Conservation (phyloP, 2,797 vertebrate species). For the Sparus aurata region DNA sequence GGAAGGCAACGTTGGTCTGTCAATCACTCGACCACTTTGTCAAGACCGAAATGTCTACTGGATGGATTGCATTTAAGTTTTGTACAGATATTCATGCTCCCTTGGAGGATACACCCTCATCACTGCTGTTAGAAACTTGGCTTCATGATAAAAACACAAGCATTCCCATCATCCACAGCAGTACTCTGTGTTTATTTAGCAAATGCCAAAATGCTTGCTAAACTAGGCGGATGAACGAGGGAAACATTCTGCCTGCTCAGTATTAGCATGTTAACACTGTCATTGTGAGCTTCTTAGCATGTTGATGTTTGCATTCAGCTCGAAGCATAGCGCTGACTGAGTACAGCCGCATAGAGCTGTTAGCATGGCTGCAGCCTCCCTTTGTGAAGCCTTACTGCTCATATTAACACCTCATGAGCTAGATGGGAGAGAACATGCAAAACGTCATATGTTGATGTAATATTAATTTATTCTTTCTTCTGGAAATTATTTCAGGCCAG, state of each 20-base stretch:
- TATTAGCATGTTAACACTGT: neutral
- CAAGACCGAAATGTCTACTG: neutral
- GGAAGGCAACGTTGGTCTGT: neutral
- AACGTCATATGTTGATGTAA: constrained; percentile 8
- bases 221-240: neutral
- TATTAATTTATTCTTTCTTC: constrained; percentile 27
- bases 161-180: neutral
- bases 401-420: neutral
- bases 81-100: neutral
- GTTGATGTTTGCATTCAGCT: constrained; percentile 12
- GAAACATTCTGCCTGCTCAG: neutral
- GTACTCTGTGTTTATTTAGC: neutral
- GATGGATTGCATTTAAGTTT: neutral
- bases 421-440: constrained; percentile 6
- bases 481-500: constrained; percentile 24
- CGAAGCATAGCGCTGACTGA: neutral
- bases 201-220: neutral
- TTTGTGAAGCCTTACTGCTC: neutral
- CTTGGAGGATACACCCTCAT: too few species aligned
- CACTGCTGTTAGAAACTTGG: too few species aligned
- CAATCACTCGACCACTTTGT: neutral
- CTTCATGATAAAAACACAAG: neutral
- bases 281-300: neutral
- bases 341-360: neutral
- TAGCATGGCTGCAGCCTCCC: neutral